Evolutionary conservation across 2,888 invertebrate genomes (phyloP), one percentile per base, ranked within the genome.

Genomic region (Ormyrus rosae): DNA sequence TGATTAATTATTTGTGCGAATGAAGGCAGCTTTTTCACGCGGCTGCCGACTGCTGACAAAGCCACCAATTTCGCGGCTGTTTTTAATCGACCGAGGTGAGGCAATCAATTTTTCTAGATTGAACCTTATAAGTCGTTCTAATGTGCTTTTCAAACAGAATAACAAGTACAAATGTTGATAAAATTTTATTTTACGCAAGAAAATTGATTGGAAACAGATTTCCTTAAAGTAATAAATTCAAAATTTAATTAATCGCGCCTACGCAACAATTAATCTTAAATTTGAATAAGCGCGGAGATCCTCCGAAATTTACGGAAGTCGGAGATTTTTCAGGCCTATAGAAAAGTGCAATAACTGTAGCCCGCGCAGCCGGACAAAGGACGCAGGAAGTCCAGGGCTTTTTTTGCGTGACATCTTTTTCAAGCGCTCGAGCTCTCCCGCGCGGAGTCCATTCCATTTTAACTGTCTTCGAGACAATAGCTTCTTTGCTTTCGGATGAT

Each of bases 401-500:
- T 77, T 68, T 71, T 63, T 76, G 65, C 71, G 60, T 55, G 80
- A 80, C 67, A 72, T 63, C 67, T 76, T 76, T 72, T 68, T 68
- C 53, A 48, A 80, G 53, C 58, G 55, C 53, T 1, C 19, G 1
- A 1, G 13, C n/a, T 9, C 13, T 6, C 10, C 0, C n/a, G 58
- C 61, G 34, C 34, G 3, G 19, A 58, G 65, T 5, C 80, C 70
- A 65, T 65, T 76, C 48, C 67, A 71, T 63, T 75, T 75, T 80
- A 80, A 80, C 50, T 67, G 67, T 60, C 74, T 70, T 13, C 53
- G 64, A 70, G 70, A 80, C 75, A 79, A 79, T 79, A 63, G 73
- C 63, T 80, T 75, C 75, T 80, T 75, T 80, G 53, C 51, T 65
- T 71, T 71, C 77, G 60, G 56, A 64, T 80, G 70, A 80, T 80